Evolutionary conservation across 2,888 invertebrate genomes (phyloP), one percentile per base, ranked within the genome.

Genomic region (Tetragonisca angustula): DNA sequence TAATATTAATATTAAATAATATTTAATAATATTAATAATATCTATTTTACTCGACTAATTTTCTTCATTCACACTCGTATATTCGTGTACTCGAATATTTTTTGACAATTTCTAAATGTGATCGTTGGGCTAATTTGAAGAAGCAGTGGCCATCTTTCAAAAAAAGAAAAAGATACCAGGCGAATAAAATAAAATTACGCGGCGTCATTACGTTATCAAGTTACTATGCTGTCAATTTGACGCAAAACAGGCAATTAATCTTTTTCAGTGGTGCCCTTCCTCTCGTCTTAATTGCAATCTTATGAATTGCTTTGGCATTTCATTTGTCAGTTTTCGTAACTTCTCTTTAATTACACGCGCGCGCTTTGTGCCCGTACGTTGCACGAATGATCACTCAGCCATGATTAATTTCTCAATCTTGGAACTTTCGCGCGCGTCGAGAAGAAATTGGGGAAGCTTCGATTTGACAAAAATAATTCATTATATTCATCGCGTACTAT

Each of bases 311-410:
- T 49, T 72, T 71, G 71, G 13, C 71, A 49, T 72, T 72, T 27
- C 59, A 72, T 72, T 72, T 72, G 72, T 72, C 72, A 59, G 49
- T 72, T 72, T 72, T 61, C 59, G 61, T 72, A 72, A 72, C 72
- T 50, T 61, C 72, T 50, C 61, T 49, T 27, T 72, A 72, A 72
- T 72, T 72, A 61, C 72, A 61, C 21, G 49, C 43, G 9, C 27
- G 49, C 49, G 43, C 71, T 49, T 59, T 59, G 24, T 43, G 17
- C 17, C 17, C 43, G 24, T 21, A 59, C 11, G 49, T 36, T 50
- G 32, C 32, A 24, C 27, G 73, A 64, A 73, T 73, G 52, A 52
- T 52, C 73, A 50, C 50, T n/a, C 73, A 6, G 32, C n/a, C n/a
- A 50, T 81, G 49, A 61, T 72, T 62, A 62, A 72, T 72, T 49